Evolutionary conservation across 2,797 vertebrate species (phyloP).

Genomic region (Enteromius unitaeniatus): DNA sequence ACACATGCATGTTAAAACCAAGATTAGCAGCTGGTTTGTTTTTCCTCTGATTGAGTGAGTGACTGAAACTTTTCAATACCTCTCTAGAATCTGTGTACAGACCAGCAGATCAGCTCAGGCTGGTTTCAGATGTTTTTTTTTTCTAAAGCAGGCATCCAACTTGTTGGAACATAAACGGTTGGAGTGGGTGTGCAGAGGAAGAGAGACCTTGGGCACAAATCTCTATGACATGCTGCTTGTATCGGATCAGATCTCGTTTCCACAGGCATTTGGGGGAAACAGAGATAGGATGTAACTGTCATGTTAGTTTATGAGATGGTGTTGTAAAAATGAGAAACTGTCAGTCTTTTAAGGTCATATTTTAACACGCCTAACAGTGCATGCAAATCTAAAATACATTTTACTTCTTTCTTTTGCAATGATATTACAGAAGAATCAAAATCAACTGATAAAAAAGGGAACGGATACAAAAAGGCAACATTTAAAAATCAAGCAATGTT

Average conservation of each 20-base stretch:
- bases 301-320: not conserved
- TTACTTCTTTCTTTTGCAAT: not conserved
- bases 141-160: not conserved
- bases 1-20: not conserved
- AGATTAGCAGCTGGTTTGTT: not conserved
- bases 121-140: not conserved
- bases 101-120: not conserved
- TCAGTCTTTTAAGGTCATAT: not conserved
- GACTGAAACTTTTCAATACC: not conserved
- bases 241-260: constrained; percentile 4
- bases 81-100: not conserved
- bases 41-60: not conserved
- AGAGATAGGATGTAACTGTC: constrained; percentile 35
- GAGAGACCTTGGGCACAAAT: not conserved
- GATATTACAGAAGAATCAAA: not conserved
- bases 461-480: not conserved
- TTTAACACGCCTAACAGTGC: not conserved
- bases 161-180: not conserved
- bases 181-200: not conserved
- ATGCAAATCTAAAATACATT: not conserved
- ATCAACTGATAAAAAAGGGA: not conserved
- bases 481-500: not conserved
- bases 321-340: not conserved
- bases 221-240: constrained; percentile 12
- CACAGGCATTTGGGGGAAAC: constrained; percentile 4